These are phyloP conservation scores for Thunnus thynnus DNA, from an alignment of 2,113 vertebrate genomes.

Conservation along the genomic window DNA sequence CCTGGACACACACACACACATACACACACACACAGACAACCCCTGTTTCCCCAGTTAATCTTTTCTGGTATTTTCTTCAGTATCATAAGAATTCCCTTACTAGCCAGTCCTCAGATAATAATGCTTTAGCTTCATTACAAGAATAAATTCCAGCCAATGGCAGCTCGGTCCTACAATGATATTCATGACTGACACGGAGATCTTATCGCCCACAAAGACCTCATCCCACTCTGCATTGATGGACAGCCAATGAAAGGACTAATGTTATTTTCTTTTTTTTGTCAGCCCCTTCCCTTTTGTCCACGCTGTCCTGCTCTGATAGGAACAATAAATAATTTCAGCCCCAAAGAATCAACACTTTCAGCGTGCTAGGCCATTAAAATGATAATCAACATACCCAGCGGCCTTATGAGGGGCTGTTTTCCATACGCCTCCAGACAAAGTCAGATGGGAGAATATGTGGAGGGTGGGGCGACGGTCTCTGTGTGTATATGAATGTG, in stretches of 20 bases:
- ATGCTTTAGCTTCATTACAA: neutral
- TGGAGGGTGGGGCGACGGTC: neutral
- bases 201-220: constrained; percentile 31
- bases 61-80: constrained; percentile 39
- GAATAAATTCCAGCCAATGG: constrained; percentile 23
- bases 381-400: constrained; percentile 56
- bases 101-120: neutral
- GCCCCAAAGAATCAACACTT: constrained; percentile 50
- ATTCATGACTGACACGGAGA: neutral
- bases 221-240: constrained; percentile 16
- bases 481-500: neutral
- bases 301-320: constrained; percentile 22
- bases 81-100: constrained; percentile 23
- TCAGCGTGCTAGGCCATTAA: constrained; percentile 42
- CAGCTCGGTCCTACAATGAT: neutral
- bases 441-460: constrained; percentile 39
- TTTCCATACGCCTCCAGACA: constrained; percentile 48
- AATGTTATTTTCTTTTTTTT: constrained; percentile 7
- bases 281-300: constrained; percentile 37
- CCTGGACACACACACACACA: constrained; percentile 16
- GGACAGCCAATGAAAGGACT: constrained; percentile 39
- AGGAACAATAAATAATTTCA: constrained; percentile 62
- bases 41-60: constrained; percentile 11
- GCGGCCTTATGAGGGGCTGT: constrained; percentile 21
- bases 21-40: constrained; percentile 20